Evolutionary conservation across 1,140 invertebrate genomes (phyloP).

Genomic region (Gryllus bimaculatus): DNA sequence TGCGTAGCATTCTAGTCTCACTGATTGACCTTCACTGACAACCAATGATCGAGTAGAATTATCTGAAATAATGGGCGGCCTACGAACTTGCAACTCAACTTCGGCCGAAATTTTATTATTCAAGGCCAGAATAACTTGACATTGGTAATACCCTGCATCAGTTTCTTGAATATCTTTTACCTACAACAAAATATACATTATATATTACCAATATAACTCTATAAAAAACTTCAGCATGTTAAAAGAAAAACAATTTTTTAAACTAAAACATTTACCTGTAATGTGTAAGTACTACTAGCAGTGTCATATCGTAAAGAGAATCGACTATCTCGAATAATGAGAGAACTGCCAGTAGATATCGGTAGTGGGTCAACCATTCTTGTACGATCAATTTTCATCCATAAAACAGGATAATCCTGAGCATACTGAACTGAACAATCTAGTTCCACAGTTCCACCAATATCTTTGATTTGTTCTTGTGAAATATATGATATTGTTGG

Average conservation of each 20-base stretch:
- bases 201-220: not conserved
- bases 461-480: constrained; percentile 83
- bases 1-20: constrained; percentile 79
- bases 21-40: constrained; percentile 66
- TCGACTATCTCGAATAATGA: constrained; percentile 77
- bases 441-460: constrained; percentile 77
- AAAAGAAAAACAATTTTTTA: not conserved
- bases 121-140: constrained; percentile 71
- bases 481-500: constrained; percentile 87
- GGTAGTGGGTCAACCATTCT: constrained; percentile 49
- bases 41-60: constrained; percentile 82
- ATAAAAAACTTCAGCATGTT: not conserved
- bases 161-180: constrained; percentile 94
- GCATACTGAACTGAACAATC: constrained; percentile 84
- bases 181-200: constrained; percentile 34
- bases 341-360: constrained; percentile 66
- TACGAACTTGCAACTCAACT: constrained; percentile 71
- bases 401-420: constrained; percentile 73
- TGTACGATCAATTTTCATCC: constrained; percentile 58
- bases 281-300: constrained; percentile 64
- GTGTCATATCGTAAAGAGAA: constrained; percentile 75
- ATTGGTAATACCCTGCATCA: constrained; percentile 79
- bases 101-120: constrained; percentile 71
- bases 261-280: constrained; percentile 48
- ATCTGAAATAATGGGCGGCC: constrained; percentile 83